Base-by-base conservation (phyloP, 2,797 vertebrate genomes). In the Arvicola amphibius region DNA sequence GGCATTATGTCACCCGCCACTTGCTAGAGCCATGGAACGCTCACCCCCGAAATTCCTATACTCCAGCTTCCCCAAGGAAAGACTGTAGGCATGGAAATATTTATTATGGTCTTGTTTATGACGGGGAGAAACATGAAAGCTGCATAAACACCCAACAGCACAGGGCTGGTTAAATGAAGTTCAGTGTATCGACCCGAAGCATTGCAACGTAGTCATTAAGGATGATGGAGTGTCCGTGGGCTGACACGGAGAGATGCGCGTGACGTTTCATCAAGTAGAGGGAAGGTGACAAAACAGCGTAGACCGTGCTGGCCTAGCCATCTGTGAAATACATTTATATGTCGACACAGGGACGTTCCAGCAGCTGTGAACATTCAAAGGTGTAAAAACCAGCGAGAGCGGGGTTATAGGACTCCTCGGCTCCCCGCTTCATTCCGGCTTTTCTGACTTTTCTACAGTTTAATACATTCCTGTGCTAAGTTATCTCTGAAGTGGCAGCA, bases 131-230 rank as follows among this genome's bases (percentile, higher is more conserved):
- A 56, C 19, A 19, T 67, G 81, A 94, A 96, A 97, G 81, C 71
- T 59, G 81, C 74, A 87, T 96, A 91, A 96, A 92, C 59, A 94
- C 88, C 86, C 83, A 89, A 89, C 79, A 59, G 88, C 8, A 63
- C n/a, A 83, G 90, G 29, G 51, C 69, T 96, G 74, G 77, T 91
- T 96, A 97, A 92, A 85, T 94, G 95, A 94, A 96, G 93, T 80
- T 91, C 77, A 96, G 88, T 51, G 29, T 91, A 94, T 92, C 29
- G 17, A 97, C 89, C 94, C 94, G 94, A 94, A 97, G 95, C 88
- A 90, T 46, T 90, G 59, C 25, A 1, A 73, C 69, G 10, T 21
- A 90, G 93, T 88, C 90, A 80, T 94, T 95, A 94, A 93, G 94
- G 90, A 89, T 95, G 92, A 96, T 84, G 29, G 69, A 94, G 67